phyloP scores from a whole-genome alignment of 1,140 invertebrate species.

The Drosophila kurseongensis region DNA sequence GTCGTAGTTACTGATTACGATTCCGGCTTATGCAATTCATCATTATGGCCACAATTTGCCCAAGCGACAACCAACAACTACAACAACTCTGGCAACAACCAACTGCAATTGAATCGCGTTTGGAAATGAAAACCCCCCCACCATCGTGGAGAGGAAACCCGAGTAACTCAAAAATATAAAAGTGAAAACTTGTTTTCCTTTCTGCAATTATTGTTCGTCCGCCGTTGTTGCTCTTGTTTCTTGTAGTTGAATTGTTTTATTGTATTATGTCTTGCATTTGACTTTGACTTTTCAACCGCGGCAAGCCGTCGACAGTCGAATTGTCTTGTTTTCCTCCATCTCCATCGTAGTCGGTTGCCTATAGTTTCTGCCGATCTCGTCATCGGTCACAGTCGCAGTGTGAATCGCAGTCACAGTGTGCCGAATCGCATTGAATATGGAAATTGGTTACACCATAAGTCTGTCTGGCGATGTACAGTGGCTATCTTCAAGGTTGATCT shows the following conservation, averaged over 20 bases:
- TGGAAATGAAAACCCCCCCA: conserved; percentile 68
- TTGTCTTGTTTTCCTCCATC: conserved; percentile 44
- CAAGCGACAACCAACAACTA: conserved; percentile 47
- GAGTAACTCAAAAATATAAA: conserved; percentile 61
- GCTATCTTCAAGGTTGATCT: conserved; percentile 38
- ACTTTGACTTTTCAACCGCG: conserved; percentile 81
- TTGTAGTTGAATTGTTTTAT: conserved; percentile 41
- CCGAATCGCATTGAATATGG: conserved; percentile 29
- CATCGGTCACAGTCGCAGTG: conserved; percentile 20
- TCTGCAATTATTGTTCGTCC: conserved; percentile 55
- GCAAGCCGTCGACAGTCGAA: conserved; percentile 26
- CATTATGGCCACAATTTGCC: conserved; percentile 72
- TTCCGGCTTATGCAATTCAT: conserved; percentile 78
- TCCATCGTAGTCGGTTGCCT: conserved; percentile 4
- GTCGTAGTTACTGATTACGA: conserved; percentile 56
- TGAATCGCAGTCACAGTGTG: conserved; percentile 33
- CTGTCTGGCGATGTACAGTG: not conserved
- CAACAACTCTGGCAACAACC: conserved; percentile 14
- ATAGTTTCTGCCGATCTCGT: conserved; percentile 17
- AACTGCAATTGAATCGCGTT: conserved; percentile 77
- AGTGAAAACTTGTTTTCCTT: conserved; percentile 81
- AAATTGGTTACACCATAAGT: conserved; percentile 16
- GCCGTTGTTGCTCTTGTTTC: conserved; percentile 37
- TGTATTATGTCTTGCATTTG: conserved; percentile 72
- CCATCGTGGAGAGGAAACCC: conserved; percentile 23